These are phyloP conservation scores for Bergia sp. DNA, from an alignment of 92 coral and sea anemone species.

Conservation along the genomic window DNA sequence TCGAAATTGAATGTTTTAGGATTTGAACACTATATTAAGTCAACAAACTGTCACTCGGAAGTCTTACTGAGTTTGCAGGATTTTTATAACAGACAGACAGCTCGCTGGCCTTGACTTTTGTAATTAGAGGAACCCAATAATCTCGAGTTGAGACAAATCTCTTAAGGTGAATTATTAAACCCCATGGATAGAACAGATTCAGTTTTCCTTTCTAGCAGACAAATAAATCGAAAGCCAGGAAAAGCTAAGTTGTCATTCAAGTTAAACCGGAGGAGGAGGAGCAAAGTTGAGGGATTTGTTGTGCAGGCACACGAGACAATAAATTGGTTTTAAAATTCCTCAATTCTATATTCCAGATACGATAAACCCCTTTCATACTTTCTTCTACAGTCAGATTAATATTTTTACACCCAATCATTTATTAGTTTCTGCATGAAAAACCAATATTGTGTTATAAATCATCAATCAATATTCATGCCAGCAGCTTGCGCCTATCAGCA, in stretches of 20 bases:
- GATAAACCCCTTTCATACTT: background rate
- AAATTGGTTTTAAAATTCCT: background rate
- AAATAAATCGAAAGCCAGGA: conserved; percentile 5
- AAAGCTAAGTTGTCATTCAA: background rate
- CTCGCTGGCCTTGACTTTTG: conserved; percentile 1
- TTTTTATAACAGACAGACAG: conserved; percentile 2
- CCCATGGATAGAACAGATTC: conserved; percentile 13
- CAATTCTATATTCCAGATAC: background rate
- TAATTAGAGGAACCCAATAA: background rate
- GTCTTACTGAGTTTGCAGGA: background rate
- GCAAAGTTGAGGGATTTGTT: background rate
- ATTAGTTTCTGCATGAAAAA: too few relatives aligned
- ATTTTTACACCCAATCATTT: background rate
- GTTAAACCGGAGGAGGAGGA: conserved; percentile 1
- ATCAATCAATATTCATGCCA: background rate
- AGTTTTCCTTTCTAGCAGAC: conserved; percentile 17
- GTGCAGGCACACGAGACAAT: background rate
- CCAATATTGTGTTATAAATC: background rate
- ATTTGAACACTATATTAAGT: conserved; percentile 4
- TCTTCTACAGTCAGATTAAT: background rate
- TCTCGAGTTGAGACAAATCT: background rate
- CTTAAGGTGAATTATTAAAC: conserved; percentile 28
- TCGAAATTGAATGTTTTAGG: conserved; percentile 12
- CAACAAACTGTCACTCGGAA: conserved; percentile 18
- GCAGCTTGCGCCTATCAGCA: background rate